Evolutionary conservation across 1,140 invertebrate species (phyloP), one percentile per base, ranked within the genome.

Genomic region (Euwallacea fornicatus): DNA sequence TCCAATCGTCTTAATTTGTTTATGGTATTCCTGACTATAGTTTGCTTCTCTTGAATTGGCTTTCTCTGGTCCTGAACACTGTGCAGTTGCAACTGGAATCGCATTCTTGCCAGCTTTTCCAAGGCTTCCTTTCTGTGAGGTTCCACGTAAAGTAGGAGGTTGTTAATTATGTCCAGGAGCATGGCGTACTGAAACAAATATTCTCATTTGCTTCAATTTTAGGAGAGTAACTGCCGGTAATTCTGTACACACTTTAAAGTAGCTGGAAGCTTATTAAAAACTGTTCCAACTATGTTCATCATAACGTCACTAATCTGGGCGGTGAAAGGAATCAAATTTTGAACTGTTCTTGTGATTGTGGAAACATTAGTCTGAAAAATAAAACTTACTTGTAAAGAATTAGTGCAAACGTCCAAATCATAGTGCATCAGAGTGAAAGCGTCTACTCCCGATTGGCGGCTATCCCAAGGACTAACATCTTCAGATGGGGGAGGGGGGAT

Each of bases 401-500:
- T 99, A 6, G 97, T 98, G 83, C 93, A 97, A 0, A 98, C 94
- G 80, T 99, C 95, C 2, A 99, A 84, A 83, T 99, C 97, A 79
- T 99, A 94, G 85, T 99, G 98, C 89, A 98, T 97, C 2, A 99
- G 84, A 0, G 96, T 99, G 78, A 99, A 98, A 3, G 95, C 95
- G 84, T 99, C 97, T 6, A 97, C 95, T 11, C 94, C 93, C 42
- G 91, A 90, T 77, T 97, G 92, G 73, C 89, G 87, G 71, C 89
- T 86, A 73, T 91, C 90, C 88, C 91, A 92, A 0, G 88, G 89
- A 59, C 86, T 87, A 2, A 83, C 84, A 76, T 92, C 91, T 79
- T 92, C 89, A 7, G 86, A 85, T 0, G 89, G 89, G 0, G 88
- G 79, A 85, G 16, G 88, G 85, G 43, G 90, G 86, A 50, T 91